Evolutionary conservation across 2,797 vertebrate species (phyloP).

Genomic region (Scarus forsteni): DNA sequence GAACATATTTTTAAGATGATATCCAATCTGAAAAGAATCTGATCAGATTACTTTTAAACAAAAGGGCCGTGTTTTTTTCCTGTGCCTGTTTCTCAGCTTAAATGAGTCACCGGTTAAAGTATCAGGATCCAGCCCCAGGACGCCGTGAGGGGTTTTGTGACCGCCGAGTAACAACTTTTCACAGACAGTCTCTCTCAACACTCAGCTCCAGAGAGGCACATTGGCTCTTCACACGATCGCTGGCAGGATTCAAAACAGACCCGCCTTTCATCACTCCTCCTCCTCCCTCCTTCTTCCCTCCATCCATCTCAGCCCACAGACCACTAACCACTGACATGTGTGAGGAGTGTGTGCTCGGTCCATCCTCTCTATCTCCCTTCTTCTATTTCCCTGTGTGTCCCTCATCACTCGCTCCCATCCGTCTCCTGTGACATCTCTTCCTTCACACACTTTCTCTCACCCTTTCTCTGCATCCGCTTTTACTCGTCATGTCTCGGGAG

Average conservation of each 20-base stretch:
- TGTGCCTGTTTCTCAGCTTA: slow-evolving; percentile 5
- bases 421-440: slow-evolving; percentile 32
- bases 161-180: slow-evolving; percentile 31
- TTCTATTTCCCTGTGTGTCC: slow-evolving; percentile 26
- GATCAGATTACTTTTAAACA: not conserved
- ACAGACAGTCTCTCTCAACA: slow-evolving; percentile 26
- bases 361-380: slow-evolving; percentile 39
- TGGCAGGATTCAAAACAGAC: slow-evolving; percentile 81
- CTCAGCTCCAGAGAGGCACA: slow-evolving; percentile 40
- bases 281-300: slow-evolving; percentile 44
- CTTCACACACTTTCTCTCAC: slow-evolving; percentile 52
- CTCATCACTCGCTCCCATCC: slow-evolving; percentile 57
- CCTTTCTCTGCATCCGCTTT: slow-evolving; percentile 27
- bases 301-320: slow-evolving; percentile 70
- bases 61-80: not conserved
- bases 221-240: slow-evolving; percentile 66
- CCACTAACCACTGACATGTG: slow-evolving; percentile 86
- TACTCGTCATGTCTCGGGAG: slow-evolving; percentile 41
- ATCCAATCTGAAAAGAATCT: not conserved
- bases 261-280: slow-evolving; percentile 69
- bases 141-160: slow-evolving; percentile 9
- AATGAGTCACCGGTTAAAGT: slow-evolving; percentile 32
- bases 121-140: slow-evolving; percentile 6
- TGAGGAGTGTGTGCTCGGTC: slow-evolving; percentile 73
- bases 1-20: not conserved